A percentile compares a stretch with the other conserved stretches of the same genome.
Evolutionary conservation across 2,888 invertebrate species (phyloP).

Genomic region (Selenia dentaria): DNA sequence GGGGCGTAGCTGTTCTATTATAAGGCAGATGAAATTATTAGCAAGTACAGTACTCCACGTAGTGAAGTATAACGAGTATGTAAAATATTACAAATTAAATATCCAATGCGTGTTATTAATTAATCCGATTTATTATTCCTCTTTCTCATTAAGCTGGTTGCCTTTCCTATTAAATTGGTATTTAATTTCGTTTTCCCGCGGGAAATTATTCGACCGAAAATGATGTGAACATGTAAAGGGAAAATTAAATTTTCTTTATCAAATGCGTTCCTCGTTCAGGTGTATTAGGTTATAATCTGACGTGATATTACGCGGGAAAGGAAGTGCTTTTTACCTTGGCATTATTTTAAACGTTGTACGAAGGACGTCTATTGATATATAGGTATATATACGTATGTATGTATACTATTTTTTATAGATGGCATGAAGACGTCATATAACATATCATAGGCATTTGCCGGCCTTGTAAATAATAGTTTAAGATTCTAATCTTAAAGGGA

Average conservation of each 20-base stretch:
- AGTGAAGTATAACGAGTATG: no score
- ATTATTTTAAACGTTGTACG: conserved; percentile 18
- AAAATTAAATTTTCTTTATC: conserved; percentile 43
- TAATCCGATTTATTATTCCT: conserved; percentile 17
- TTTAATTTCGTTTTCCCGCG: conserved; percentile 32
- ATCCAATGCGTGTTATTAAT: neutral
- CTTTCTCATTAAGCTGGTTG: conserved; percentile 5
- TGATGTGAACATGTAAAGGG: conserved; percentile 40
- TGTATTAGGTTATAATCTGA: conserved; percentile 24
- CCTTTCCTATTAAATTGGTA: conserved; percentile 26
- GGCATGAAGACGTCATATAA: no score
- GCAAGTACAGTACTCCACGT: no score
- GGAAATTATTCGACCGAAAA: conserved; percentile 65
- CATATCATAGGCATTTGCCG: no score
- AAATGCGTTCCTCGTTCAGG: conserved; percentile 23
- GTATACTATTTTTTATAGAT: no score
- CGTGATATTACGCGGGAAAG: conserved; percentile 25
- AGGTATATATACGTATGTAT: no score
- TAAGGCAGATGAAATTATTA: no score
- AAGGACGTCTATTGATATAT: no score
- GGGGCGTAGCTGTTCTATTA: no score
- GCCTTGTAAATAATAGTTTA: no score
- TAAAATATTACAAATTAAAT: no score
- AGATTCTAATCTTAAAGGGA: no score
- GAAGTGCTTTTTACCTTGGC: conserved; percentile 17